Evolutionary conservation across 2,797 vertebrate genomes (phyloP).

Genomic region (Siniperca undulata): DNA sequence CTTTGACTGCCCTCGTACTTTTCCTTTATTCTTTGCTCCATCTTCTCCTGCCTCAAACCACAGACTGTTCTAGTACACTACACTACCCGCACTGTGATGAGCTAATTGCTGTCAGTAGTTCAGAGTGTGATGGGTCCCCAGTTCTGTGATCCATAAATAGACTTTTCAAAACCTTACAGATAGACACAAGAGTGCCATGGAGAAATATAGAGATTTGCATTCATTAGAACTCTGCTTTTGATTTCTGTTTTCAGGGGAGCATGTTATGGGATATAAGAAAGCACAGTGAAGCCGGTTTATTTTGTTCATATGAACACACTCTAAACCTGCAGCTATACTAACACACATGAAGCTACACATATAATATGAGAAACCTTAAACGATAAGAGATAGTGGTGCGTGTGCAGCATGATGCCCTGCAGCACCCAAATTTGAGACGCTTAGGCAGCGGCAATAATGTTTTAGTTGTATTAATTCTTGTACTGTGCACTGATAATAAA

Average conservation of each 20-base stretch:
- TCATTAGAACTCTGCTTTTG: slow-evolving; percentile 51
- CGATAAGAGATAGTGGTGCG: not conserved
- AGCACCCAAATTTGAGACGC: slow-evolving; percentile 16
- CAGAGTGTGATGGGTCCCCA: slow-evolving; percentile 49
- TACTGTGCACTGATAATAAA: not conserved
- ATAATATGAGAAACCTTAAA: slow-evolving; percentile 2
- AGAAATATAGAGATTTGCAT: slow-evolving; percentile 52
- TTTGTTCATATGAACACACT: slow-evolving; percentile 1
- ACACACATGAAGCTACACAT: not conserved
- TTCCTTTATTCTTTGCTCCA: slow-evolving; percentile 27
- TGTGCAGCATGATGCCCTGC: slow-evolving; percentile 18
- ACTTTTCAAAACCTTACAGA: slow-evolving; percentile 54
- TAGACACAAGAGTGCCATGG: slow-evolving; percentile 32
- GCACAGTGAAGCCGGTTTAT: not conserved
- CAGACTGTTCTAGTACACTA: slow-evolving; percentile 31
- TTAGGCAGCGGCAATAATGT: not conserved
- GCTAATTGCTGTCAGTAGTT: slow-evolving; percentile 71
- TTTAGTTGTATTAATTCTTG: not conserved
- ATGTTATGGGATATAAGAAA: slow-evolving; percentile 26
- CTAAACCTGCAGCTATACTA: slow-evolving; percentile 11
- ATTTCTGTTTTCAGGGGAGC: slow-evolving; percentile 28
- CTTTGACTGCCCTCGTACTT: slow-evolving; percentile 1
- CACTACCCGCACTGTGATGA: slow-evolving; percentile 36
- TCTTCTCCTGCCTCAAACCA: slow-evolving; percentile 21
- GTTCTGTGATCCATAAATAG: slow-evolving; percentile 72